These are phyloP conservation scores for Xerus rutilus DNA, from an alignment of 2,797 vertebrate genomes.

Conservation along the genomic window DNA sequence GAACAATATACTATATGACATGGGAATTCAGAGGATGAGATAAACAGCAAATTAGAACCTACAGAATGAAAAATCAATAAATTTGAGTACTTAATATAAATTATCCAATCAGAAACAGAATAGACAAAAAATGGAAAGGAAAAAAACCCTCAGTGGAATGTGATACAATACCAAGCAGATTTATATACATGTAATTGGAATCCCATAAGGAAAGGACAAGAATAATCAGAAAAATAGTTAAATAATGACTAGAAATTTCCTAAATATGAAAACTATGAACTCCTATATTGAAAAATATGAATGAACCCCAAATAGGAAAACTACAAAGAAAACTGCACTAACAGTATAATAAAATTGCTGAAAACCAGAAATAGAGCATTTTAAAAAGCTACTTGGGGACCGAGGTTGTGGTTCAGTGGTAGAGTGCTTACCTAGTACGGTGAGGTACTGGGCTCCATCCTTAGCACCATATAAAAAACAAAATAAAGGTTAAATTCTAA, in stretches of 20 bases:
- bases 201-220: constrained; percentile 45
- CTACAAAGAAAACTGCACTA: constrained; percentile 34
- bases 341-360: constrained; percentile 42
- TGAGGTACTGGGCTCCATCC: too few species aligned
- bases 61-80: constrained; percentile 26
- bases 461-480: too few species aligned
- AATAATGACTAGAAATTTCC: constrained; percentile 53
- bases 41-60: constrained; percentile 43
- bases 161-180: not conserved
- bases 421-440: too few species aligned
- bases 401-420: too few species aligned
- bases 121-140: not conserved
- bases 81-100: constrained; percentile 38
- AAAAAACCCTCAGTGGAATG: not conserved
- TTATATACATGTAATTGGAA: constrained; percentile 15
- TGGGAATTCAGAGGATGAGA: constrained; percentile 42
- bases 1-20: constrained; percentile 36
- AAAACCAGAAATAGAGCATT: constrained; percentile 49
- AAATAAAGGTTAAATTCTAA: not conserved
- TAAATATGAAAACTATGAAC: constrained; percentile 31
- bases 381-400: not conserved
- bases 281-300: constrained; percentile 27
- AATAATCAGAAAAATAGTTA: constrained; percentile 41
- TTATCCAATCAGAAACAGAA: constrained; percentile 31
- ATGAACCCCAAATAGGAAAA: constrained; percentile 16